Base-by-base conservation (phyloP, 2,797 vertebrate species). In the Botia kubotai region DNA sequence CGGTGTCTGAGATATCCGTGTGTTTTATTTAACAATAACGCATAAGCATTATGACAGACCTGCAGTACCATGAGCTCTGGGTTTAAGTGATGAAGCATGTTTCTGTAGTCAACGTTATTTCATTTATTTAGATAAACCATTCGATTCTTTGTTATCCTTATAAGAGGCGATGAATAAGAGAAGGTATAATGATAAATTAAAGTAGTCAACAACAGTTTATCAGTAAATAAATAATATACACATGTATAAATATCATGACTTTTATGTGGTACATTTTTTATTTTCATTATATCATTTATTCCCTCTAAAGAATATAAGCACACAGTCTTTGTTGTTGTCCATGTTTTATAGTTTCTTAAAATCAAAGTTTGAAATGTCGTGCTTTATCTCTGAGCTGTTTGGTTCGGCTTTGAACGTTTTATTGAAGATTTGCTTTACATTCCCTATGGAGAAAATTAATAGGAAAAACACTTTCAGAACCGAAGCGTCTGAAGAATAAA, bases 401-500 rank as follows among this genome's bases (percentile, higher is more conserved):
- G 66, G 65, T 53, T 72, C 46, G 43, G 16, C 74, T 21, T 39
- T 26, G 0, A 17, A 5, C 29, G 26, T 8, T 43, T 43, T 8
- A 43, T 23, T 1, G 21, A 29, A 57, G 1, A 69, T 43, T 62
- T 65, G 23, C 62, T 71, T 62, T 52, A 1, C 19, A 53, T 43
- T 65, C 77, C 58, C 58, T 72, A 52, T 43, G 16, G 46, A 72
- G 48, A 72, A 46, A 79, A 72, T 46, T 2, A 72, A 55, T 43
- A 6, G 6, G 14, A n/a, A 66, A 58, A 79, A 33, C 17, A 65
- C n/a, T 55, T 55, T 21, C 21, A 48, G 43, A 65, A 16, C 29
- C 19, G 39, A 79, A 26, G 23, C 23, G 23, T 26, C 23, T 26
- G 23, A 26, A 26, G 23, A 26, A 26, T 26, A 26, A 26, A 26